A percentile compares a stretch with the other conserved stretches of the same genome.
phyloP scores from a whole-genome alignment of 1,140 invertebrate species.

The Scaptomyza hsui region DNA sequence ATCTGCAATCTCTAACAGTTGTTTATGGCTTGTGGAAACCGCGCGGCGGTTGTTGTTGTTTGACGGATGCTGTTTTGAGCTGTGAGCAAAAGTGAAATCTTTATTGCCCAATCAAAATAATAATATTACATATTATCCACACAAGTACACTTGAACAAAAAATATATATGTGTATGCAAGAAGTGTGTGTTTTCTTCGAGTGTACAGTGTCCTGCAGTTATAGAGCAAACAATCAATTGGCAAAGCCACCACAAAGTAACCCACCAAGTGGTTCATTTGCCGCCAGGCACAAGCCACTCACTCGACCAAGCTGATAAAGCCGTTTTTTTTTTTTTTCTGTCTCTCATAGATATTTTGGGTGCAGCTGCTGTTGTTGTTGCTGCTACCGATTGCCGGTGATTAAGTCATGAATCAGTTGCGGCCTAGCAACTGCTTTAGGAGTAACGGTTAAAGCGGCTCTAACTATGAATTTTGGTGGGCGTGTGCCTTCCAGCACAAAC shows the following conservation, averaged over 20 bases:
- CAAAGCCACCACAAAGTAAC: slow-evolving; percentile 42
- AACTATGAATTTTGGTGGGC: slow-evolving; percentile 74
- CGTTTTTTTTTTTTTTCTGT: slow-evolving; percentile 33
- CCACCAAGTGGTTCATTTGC: slow-evolving; percentile 54
- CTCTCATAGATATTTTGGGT: slow-evolving; percentile 53
- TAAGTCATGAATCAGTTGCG: slow-evolving; percentile 78
- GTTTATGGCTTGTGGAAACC: slow-evolving; percentile 72
- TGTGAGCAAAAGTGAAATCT: slow-evolving; percentile 31
- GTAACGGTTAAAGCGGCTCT: slow-evolving; percentile 56
- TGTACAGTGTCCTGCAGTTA: slow-evolving; percentile 57
- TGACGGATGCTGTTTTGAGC: slow-evolving; percentile 56
- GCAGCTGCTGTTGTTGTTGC: slow-evolving; percentile 41
- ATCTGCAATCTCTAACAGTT: slow-evolving; percentile 55
- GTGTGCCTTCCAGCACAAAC: slow-evolving; percentile 62
- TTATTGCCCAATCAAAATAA: slow-evolving; percentile 6
- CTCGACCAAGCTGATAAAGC: slow-evolving; percentile 67
- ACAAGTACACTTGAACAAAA: background rate
- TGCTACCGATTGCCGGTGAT: slow-evolving; percentile 76
- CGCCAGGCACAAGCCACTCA: slow-evolving; percentile 68
- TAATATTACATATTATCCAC: slow-evolving; percentile 17
- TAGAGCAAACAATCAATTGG: slow-evolving; percentile 78
- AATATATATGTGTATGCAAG: slow-evolving; percentile 22
- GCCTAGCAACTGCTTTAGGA: slow-evolving; percentile 33
- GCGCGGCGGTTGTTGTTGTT: slow-evolving; percentile 19
- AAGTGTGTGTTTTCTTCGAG: too few relatives aligned